Percentiles rank a stretch among this genome's conserved stretches.
Evolutionary conservation across 2,113 vertebrate genomes (phyloP).

Genomic region (Spea bombifrons): DNA sequence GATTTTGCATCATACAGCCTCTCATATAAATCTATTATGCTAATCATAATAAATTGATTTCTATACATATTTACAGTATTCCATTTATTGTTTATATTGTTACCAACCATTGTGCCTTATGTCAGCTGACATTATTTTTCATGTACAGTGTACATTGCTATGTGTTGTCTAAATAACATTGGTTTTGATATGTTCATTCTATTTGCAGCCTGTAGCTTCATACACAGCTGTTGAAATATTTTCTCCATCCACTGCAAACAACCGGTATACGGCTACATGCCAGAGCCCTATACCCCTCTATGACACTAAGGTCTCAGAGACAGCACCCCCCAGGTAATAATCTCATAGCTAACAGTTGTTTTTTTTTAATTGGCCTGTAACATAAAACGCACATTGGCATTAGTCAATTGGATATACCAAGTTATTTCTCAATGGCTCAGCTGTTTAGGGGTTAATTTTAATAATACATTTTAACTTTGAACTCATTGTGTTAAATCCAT

Average conservation of each 20-base stretch:
- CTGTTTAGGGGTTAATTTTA: not conserved
- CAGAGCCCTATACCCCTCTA: not conserved
- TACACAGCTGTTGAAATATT: not conserved
- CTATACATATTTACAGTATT: no score
- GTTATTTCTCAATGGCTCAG: no score
- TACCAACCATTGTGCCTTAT: not conserved
- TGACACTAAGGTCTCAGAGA: not conserved
- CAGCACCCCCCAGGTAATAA: slow-evolving; percentile 3
- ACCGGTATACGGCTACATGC: not conserved
- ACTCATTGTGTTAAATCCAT: not conserved
- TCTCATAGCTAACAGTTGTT: not conserved
- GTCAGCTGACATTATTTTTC: no score
- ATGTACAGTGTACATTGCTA: not conserved
- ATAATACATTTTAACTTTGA: not conserved
- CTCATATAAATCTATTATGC: not conserved
- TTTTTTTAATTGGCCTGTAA: no score
- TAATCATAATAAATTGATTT: not conserved
- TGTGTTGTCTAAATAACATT: not conserved
- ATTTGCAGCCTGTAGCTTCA: slow-evolving; percentile 24
- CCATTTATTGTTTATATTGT: not conserved
- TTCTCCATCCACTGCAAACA: not conserved
- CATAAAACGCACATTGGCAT: no score
- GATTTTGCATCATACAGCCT: no score
- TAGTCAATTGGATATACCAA: no score
- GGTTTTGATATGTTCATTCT: not conserved